Conservation (phyloP, 37 sponge, comb jelly and placozoan species). For the Mnemiopsis leidyi region DNA sequence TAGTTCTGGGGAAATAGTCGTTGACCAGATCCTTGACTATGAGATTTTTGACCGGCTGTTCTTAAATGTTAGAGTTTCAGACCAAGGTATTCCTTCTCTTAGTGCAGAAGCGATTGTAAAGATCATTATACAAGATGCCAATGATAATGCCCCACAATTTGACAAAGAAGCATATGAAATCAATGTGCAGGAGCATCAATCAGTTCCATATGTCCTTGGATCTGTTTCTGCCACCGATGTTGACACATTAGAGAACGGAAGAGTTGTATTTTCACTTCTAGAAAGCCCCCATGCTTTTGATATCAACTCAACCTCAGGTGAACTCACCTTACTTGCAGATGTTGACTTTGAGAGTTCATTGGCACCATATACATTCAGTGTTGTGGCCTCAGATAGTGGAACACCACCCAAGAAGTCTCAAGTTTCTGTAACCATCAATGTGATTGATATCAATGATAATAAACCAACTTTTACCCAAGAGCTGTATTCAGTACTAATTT, state of each 20-base stretch:
- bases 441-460: slow-evolving; percentile 23
- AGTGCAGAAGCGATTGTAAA: background rate
- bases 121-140: slow-evolving; percentile 57
- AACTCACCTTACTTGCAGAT: background rate
- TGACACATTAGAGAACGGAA: slow-evolving; percentile 26
- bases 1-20: slow-evolving; percentile 23
- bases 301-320: slow-evolving; percentile 21
- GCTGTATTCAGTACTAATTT: background rate
- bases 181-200: background rate
- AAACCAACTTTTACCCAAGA: slow-evolving; percentile 12
- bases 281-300: background rate
- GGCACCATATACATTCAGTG: background rate
- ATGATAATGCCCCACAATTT: slow-evolving; percentile 38
- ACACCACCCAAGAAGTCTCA: background rate
- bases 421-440: background rate
- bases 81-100: slow-evolving; percentile 20
- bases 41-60: background rate
- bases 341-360: slow-evolving; percentile 4
- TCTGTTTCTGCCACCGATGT: background rate
- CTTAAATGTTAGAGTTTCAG: slow-evolving; percentile 1
- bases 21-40: background rate
- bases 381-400: background rate
- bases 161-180: background rate
- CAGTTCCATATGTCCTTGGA: background rate
- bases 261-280: background rate